A percentile compares a stretch with the other conserved stretches of the same genome.
These are phyloP conservation scores for Hypsopygia costalis DNA, from an alignment of 2,888 invertebrate species.

Conservation along the genomic window DNA sequence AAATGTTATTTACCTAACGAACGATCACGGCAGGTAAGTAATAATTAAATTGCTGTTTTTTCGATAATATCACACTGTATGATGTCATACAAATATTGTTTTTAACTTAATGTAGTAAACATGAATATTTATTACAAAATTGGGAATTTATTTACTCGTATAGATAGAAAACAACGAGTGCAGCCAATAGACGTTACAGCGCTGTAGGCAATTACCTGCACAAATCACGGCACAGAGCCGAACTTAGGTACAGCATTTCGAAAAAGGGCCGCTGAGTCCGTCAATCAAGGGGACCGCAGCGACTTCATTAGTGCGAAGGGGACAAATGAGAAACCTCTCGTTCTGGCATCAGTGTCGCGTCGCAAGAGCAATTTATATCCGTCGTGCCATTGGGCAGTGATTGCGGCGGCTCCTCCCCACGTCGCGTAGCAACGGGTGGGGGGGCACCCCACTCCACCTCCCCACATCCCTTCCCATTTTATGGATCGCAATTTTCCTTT, in stretches of 20 bases:
- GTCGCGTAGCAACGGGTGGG: constrained; percentile 82
- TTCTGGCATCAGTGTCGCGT: constrained; percentile 66
- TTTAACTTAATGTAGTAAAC: too few species aligned
- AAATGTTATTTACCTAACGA: too few species aligned
- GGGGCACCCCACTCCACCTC: constrained; percentile 40
- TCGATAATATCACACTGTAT: too few species aligned
- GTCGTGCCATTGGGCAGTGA: constrained; percentile 81
- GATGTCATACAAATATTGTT: too few species aligned
- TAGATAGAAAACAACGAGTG: constrained; percentile 3
- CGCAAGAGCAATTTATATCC: constrained; percentile 80
- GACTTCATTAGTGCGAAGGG: constrained; percentile 74
- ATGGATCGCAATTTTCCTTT: constrained; percentile 81
- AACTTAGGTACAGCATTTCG: constrained; percentile 56
- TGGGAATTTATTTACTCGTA: neutral
- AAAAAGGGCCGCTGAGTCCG: constrained; percentile 67
- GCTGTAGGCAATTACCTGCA: constrained; percentile 43
- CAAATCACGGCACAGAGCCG: constrained; percentile 68
- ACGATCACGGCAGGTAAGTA: too few species aligned
- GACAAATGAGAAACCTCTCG: constrained; percentile 43
- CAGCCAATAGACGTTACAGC: constrained; percentile 36
- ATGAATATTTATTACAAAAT: too few species aligned
- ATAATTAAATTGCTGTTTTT: too few species aligned
- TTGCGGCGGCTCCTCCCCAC: constrained; percentile 82
- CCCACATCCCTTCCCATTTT: constrained; percentile 56
- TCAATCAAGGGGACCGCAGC: constrained; percentile 72